Percentiles rank a stretch among this genome's conserved stretches.
These are phyloP conservation scores for Alosa alosa DNA, from an alignment of 2,113 vertebrate genomes.

Conservation along the genomic window DNA sequence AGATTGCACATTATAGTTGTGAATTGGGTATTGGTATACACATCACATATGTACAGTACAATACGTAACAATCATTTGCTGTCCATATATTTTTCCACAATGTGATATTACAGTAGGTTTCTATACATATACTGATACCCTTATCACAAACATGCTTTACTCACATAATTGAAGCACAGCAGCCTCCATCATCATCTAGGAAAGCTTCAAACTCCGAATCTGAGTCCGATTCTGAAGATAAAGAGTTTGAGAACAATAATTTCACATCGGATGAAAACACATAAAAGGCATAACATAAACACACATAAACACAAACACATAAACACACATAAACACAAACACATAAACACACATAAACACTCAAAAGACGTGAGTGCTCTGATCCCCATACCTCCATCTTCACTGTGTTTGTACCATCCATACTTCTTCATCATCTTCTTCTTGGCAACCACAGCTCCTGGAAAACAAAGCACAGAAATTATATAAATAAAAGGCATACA, in stretches of 20 bases:
- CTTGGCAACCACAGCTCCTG: conserved; percentile 72
- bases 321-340: background rate
- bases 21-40: too few species aligned
- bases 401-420: conserved; percentile 76
- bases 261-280: background rate
- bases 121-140: background rate
- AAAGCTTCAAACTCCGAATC: conserved; percentile 69
- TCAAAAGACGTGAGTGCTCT: background rate
- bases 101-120: background rate
- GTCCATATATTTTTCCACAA: background rate
- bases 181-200: conserved; percentile 72
- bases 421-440: conserved; percentile 82
- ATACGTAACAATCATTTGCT: background rate
- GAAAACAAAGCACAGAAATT: background rate
- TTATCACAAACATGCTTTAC: background rate
- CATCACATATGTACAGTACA: background rate
- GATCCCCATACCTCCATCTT: conserved; percentile 62
- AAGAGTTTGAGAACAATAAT: background rate
- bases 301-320: background rate
- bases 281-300: background rate
- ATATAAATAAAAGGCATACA: background rate
- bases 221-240: conserved; percentile 66
- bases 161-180: conserved; percentile 74
- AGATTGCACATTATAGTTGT: background rate
- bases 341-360: background rate